Evolutionary conservation across 2,888 invertebrate species (phyloP).

Genomic region (Eristalis pertinax): DNA sequence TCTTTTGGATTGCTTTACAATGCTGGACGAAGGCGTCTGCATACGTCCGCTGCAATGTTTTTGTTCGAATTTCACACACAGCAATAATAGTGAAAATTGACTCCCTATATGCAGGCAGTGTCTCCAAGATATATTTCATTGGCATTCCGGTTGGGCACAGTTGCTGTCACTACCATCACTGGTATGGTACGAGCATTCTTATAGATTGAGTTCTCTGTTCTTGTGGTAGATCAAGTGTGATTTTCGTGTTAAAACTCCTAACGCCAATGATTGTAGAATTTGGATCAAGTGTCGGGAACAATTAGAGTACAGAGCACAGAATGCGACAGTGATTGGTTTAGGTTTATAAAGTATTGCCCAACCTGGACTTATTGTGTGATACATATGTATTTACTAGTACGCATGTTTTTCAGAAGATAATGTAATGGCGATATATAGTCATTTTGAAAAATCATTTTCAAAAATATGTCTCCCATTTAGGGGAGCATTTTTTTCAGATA

Average conservation of each 20-base stretch:
- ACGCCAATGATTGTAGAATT: slow-evolving; percentile 22
- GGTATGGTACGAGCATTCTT: neutral
- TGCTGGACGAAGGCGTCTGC: neutral
- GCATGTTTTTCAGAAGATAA: neutral
- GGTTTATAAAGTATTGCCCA: neutral
- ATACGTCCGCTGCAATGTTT: no score
- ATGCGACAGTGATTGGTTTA: slow-evolving; percentile 35
- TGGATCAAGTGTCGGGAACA: slow-evolving; percentile 42
- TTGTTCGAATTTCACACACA: neutral
- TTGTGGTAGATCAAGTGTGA: slow-evolving; percentile 48
- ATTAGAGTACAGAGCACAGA: slow-evolving; percentile 56
- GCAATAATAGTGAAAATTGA: slow-evolving; percentile 39
- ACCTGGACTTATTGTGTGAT: slow-evolving; percentile 36
- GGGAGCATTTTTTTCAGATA: neutral
- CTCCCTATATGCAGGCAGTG: neutral
- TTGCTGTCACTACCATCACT: neutral
- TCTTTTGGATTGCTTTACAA: neutral
- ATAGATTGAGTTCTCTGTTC: slow-evolving; percentile 47
- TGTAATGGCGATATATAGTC: neutral
- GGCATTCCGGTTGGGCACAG: slow-evolving; percentile 43
- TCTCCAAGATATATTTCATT: slow-evolving; percentile 26
- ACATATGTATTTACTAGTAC: no score
- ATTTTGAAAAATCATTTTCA: neutral
- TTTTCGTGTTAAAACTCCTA: slow-evolving; percentile 11
- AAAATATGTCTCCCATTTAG: neutral